These are phyloP conservation scores for Troides aeacus DNA, from an alignment of 2,888 invertebrate species.

Conservation along the genomic window DNA sequence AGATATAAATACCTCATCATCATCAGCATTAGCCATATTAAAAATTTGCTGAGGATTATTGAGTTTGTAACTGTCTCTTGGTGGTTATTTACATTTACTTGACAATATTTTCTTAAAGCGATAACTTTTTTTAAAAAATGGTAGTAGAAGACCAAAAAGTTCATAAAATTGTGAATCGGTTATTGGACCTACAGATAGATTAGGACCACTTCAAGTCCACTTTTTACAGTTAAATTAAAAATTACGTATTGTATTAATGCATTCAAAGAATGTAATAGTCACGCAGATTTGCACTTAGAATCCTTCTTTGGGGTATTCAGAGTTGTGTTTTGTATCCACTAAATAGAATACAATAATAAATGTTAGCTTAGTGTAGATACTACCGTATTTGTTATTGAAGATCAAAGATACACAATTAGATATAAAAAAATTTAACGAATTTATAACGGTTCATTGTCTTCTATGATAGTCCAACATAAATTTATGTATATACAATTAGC, in stretches of 20 bases:
- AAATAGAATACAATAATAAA: too few species aligned
- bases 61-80: background rate
- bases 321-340: too few species aligned
- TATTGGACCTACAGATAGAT: background rate
- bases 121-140: background rate
- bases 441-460: too few species aligned
- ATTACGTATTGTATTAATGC: background rate
- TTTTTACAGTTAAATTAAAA: background rate
- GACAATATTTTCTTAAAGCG: background rate
- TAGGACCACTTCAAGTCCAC: background rate
- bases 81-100: background rate
- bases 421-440: too few species aligned
- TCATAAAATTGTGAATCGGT: background rate
- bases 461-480: too few species aligned
- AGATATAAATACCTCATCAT: constrained; percentile 23
- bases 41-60: background rate
- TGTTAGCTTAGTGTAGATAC: too few species aligned
- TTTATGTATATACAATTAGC: too few species aligned
- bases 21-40: constrained; percentile 27
- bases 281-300: too few species aligned
- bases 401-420: too few species aligned
- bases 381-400: too few species aligned
- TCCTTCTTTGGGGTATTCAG: too few species aligned
- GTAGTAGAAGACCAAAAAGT: background rate
- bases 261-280: background rate